These are phyloP conservation scores for Drosophila aldrichi DNA, from an alignment of 2,888 invertebrate genomes.

Conservation along the genomic window DNA sequence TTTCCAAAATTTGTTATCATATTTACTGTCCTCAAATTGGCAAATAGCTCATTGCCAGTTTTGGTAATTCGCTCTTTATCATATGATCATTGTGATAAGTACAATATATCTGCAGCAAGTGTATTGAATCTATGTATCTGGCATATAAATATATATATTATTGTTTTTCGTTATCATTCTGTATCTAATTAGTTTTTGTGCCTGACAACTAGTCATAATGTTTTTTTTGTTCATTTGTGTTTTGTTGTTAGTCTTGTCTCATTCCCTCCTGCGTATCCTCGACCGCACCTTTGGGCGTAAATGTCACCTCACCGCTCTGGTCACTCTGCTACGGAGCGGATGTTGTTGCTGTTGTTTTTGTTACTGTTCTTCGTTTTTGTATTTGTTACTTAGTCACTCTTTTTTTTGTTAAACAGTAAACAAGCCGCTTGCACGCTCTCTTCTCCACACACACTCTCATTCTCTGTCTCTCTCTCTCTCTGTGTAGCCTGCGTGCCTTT, in stretches of 20 bases:
- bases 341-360: conserved; percentile 4
- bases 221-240: conserved; percentile 18
- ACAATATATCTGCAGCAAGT: conserved; percentile 25
- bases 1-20: neutral
- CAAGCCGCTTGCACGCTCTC: conserved; percentile 31
- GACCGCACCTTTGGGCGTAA: conserved; percentile 43
- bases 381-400: conserved; percentile 46
- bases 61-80: neutral
- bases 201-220: conserved; percentile 22
- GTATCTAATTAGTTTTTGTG: conserved; percentile 43
- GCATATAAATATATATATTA: conserved; percentile 8
- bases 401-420: conserved; percentile 39
- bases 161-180: conserved; percentile 35
- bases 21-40: neutral
- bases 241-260: conserved; percentile 13
- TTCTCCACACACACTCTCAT: conserved; percentile 2
- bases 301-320: conserved; percentile 29
- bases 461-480: conserved; percentile 15
- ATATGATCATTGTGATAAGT: conserved; percentile 1
- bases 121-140: conserved; percentile 13
- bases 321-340: conserved; percentile 24
- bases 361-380: conserved; percentile 3
- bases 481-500: conserved; percentile 29
- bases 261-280: conserved; percentile 35
- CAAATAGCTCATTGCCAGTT: neutral